Evolutionary conservation across 64 coral and sea anemone genomes (phyloP).

Genomic region (Porites australiensis): DNA sequence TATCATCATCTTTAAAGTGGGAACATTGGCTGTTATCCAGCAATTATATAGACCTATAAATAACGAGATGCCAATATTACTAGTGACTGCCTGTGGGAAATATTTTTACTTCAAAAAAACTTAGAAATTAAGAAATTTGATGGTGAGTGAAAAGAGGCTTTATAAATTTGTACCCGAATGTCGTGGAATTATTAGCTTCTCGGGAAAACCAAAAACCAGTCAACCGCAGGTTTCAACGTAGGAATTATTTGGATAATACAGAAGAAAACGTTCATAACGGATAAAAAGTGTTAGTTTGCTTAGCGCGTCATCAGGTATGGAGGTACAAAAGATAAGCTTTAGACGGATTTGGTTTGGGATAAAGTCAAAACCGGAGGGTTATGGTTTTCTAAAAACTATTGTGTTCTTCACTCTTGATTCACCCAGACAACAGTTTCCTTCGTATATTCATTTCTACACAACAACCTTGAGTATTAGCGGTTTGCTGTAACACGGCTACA

Average conservation of each 20-base stretch:
- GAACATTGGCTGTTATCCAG: not conserved
- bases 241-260: not conserved
- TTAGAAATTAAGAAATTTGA: not conserved
- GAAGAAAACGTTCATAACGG: not conserved
- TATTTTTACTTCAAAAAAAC: not conserved
- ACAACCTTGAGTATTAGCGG: too few species aligned
- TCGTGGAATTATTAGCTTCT: not conserved
- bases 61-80: not conserved
- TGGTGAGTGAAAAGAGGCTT: not conserved
- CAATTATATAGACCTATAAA: not conserved
- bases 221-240: not conserved
- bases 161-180: not conserved
- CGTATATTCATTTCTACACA: too few species aligned
- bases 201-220: not conserved
- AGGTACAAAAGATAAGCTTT: constrained; percentile 36
- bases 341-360: constrained; percentile 11
- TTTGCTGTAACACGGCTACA: too few species aligned
- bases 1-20: not conserved
- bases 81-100: not conserved
- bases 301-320: not conserved
- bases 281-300: not conserved
- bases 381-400: too few species aligned
- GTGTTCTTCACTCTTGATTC: too few species aligned
- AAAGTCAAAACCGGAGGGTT: not conserved
- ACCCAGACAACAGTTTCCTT: too few species aligned